phyloP scores from a whole-genome alignment of 1,140 invertebrate species.

The Drosophila pruinosa region DNA sequence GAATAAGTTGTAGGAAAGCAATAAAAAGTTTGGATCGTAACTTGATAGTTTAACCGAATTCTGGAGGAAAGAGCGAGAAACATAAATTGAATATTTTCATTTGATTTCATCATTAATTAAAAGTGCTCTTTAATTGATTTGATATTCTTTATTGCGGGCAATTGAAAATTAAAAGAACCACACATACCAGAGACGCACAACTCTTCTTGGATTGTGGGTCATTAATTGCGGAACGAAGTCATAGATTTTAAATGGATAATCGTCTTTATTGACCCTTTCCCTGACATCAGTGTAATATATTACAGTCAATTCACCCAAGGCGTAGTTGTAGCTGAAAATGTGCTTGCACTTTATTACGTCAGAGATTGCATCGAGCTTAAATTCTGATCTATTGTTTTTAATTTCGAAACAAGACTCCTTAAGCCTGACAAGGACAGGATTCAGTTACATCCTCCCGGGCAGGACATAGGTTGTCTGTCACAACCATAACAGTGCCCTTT shows the following conservation, averaged over 20 bases:
- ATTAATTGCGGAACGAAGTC: conserved; percentile 40
- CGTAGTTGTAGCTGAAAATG: background rate
- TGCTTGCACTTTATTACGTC: background rate
- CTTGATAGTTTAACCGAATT: conserved; percentile 20
- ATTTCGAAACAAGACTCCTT: background rate
- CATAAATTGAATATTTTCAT: conserved; percentile 48
- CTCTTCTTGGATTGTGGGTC: conserved; percentile 30
- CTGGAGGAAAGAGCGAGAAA: background rate
- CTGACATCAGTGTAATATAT: conserved; percentile 35
- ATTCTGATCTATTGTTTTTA: background rate
- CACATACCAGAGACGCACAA: conserved; percentile 3
- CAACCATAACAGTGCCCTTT: conserved; percentile 83
- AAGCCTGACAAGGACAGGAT: conserved; percentile 39
- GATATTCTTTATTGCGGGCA: conserved; percentile 46
- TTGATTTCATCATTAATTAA: conserved; percentile 50
- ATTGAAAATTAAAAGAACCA: conserved; percentile 35
- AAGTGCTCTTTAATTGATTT: conserved; percentile 43
- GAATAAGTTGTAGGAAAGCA: background rate
- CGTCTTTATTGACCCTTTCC: conserved; percentile 42
- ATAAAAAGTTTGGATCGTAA: conserved; percentile 30
- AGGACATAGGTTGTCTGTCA: conserved; percentile 82
- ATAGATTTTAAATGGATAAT: conserved; percentile 54
- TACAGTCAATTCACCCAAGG: conserved; percentile 19
- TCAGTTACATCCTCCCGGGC: conserved; percentile 64
- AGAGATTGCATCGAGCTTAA: background rate